Conservation (phyloP, 2,113 vertebrate species). For the Lutjanus erythropterus region DNA sequence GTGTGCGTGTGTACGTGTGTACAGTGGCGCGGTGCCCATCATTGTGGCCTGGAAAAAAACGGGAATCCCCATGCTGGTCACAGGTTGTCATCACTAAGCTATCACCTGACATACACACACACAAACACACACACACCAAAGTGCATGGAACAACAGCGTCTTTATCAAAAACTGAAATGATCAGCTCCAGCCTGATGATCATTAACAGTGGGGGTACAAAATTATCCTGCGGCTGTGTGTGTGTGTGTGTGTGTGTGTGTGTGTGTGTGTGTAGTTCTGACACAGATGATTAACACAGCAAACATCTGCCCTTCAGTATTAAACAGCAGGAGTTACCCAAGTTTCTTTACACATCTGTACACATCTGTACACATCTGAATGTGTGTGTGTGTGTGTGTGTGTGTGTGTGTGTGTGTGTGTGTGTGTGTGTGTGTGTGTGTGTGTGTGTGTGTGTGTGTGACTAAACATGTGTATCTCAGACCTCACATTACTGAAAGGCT, state of each 20-base stretch:
- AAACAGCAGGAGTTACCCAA: conserved; percentile 48
- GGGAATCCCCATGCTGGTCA: conserved; percentile 56
- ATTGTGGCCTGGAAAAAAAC: conserved; percentile 18
- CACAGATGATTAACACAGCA: conserved; percentile 57
- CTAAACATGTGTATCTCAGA: conserved; percentile 40
- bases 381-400: conserved; percentile 3
- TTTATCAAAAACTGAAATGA: conserved; percentile 67
- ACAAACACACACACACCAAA: conserved; percentile 16
- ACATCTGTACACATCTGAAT: conserved; percentile 26
- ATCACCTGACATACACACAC: conserved; percentile 60
- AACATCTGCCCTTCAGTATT: conserved; percentile 60
- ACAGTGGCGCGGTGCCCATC: conserved; percentile 16
- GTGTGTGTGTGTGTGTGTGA: conserved; percentile 29
- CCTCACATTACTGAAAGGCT: conserved; percentile 64
- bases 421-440: conserved; percentile 7
- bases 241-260: conserved; percentile 13
- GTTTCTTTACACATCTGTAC: conserved; percentile 1
- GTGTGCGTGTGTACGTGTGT: conserved; percentile 13
- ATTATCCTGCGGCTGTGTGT: conserved; percentile 1
- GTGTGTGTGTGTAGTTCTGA: not conserved
- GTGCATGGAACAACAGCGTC: conserved; percentile 57
- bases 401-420: conserved; percentile 30
- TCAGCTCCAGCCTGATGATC: conserved; percentile 62
- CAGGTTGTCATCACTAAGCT: conserved; percentile 57
- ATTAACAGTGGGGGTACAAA: conserved; percentile 49